phyloP scores from a whole-genome alignment of 1,140 invertebrate species.

The Octopus sinensis region DNA sequence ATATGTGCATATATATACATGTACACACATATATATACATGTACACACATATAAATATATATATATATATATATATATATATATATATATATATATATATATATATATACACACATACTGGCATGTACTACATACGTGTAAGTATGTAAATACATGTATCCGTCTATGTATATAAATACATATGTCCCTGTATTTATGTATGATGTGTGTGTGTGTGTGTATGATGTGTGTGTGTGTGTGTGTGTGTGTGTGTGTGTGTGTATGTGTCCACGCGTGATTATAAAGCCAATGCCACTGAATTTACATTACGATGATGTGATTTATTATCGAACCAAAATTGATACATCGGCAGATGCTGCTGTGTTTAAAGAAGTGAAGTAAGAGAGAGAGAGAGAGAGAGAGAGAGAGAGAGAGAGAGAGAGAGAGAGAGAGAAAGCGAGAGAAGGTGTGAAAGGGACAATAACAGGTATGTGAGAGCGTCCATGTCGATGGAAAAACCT shows the following conservation, averaged over 20 bases:
- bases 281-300: too few species aligned
- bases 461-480: not conserved
- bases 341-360: too few species aligned
- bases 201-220: not conserved
- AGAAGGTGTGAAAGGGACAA: not conserved
- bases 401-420: not conserved
- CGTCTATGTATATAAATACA: not conserved
- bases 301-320: too few species aligned
- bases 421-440: not conserved
- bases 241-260: too few species aligned
- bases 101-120: not conserved
- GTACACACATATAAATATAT: too few species aligned
- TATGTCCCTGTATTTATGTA: not conserved
- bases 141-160: not conserved
- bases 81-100: slow-evolving; percentile 5
- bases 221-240: too few species aligned
- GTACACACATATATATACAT: too few species aligned
- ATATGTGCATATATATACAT: too few species aligned
- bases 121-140: too few species aligned
- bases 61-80: not conserved
- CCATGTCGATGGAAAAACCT: too few species aligned
- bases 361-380: not conserved
- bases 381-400: not conserved
- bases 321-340: too few species aligned
- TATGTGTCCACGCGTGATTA: too few species aligned